Evolutionary conservation across 2,113 vertebrate species (phyloP), one percentile per base, ranked within the genome.

Genomic region (Apteryx mantelli): DNA sequence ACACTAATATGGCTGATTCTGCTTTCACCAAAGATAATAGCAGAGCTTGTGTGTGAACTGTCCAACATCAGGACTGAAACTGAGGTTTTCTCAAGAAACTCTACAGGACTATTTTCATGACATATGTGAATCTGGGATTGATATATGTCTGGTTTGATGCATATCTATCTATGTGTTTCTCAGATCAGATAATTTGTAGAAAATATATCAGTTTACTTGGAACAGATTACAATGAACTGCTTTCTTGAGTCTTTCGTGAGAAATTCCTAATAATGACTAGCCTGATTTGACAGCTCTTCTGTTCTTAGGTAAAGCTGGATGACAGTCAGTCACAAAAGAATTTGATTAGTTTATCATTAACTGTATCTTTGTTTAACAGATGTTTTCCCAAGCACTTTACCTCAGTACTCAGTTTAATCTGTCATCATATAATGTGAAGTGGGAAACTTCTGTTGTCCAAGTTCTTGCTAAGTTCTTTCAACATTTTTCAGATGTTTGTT

Each of bases 271-370:
- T 86, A 97, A 97, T 96, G 42, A 89, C 66, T 95, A 94, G 69
- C 46, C 88, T 96, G 91, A 95, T 96, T 97, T 97, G 96, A 97
- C 96, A 97, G 86, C 64, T 93, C 13, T 21, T 91, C 73, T 93
- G 48, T 96, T 96, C 87, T 95, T 90, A 88, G 68, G 36, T 92
- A 91, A 91, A 85, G 86, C 66, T 77, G 65, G 68, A 91, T 97
- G 94, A 95, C 93, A 97, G 84, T 65, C 84, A 88, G 64, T 13
- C 55, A 93, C 76, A 96, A 96, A 96, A 91, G 91, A 75, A 56
- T 94, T 92, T 94, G 86, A 97, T 94, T 91, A 96, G 91, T 94
- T 95, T 91, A 92, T 95, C 78, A 97, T 95, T 95, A 97, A 80
- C 73, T 77, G 26, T 68, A 55, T 66, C 82, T 94, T 94, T 79